phyloP scores from a whole-genome alignment of 2,888 invertebrate genomes.

The Synanthedon myopaeformis region DNA sequence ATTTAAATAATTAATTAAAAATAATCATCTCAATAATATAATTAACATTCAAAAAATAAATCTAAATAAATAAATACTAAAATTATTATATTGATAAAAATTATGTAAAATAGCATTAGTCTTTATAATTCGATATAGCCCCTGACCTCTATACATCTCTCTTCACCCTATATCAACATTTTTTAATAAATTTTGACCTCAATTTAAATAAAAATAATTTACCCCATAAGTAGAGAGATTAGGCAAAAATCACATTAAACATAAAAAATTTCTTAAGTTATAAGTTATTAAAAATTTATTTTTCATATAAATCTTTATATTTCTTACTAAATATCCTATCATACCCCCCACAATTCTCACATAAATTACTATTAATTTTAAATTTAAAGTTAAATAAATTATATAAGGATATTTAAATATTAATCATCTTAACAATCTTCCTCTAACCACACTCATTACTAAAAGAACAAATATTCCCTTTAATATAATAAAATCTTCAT shows the following conservation, averaged over 20 bases:
- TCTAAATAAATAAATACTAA: conserved; percentile 60
- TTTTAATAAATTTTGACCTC: conserved; percentile 44
- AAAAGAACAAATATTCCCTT: conserved; percentile 59
- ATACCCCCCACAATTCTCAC: conserved; percentile 48
- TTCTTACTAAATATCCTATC: conserved; percentile 51
- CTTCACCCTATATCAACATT: conserved; percentile 62
- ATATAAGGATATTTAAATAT: conserved; percentile 64
- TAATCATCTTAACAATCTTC: conserved; percentile 64
- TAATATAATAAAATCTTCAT: conserved; percentile 59
- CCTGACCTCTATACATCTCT: conserved; percentile 53
- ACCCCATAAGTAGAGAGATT: conserved; percentile 53
- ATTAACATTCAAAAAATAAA: conserved; percentile 47
- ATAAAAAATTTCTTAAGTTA: conserved; percentile 36
- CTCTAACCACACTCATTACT: conserved; percentile 65
- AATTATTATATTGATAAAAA: conserved; percentile 55
- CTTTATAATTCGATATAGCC: conserved; percentile 41
- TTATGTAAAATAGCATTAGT: conserved; percentile 44
- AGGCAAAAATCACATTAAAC: conserved; percentile 68
- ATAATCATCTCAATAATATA: conserved; percentile 22
- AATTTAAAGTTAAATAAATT: conserved; percentile 62
- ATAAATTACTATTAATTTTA: conserved; percentile 68
- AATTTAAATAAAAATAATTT: conserved; percentile 52
- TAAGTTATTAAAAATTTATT: conserved; percentile 47
- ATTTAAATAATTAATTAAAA: conserved; percentile 6
- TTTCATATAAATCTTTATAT: conserved; percentile 44